phyloP scores from a whole-genome alignment of 2,888 invertebrate species.

The Dexiosoma caninum region DNA sequence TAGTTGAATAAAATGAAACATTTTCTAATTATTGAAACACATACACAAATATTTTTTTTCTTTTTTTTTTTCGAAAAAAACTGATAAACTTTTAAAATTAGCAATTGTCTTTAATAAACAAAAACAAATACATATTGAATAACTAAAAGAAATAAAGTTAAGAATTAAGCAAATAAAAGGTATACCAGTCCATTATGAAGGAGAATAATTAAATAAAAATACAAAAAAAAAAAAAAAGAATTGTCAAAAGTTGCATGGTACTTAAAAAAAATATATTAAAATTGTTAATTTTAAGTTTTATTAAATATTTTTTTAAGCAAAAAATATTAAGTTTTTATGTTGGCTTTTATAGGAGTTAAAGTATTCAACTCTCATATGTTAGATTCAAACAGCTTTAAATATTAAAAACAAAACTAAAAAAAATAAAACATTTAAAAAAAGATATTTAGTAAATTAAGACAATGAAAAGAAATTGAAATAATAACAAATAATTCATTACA shows the following conservation, averaged over 20 bases:
- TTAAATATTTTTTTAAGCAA: constrained; percentile 45
- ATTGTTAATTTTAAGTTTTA: constrained; percentile 57
- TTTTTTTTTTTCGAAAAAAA: constrained; percentile 41
- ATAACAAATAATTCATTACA: constrained; percentile 40
- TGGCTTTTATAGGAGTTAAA: constrained; percentile 54
- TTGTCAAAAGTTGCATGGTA: constrained; percentile 49
- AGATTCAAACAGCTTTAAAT: constrained; percentile 61
- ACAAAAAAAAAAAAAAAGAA: not conserved
- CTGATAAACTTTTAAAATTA: constrained; percentile 36
- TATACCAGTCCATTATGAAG: constrained; percentile 46
- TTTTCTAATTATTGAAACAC: constrained; percentile 48
- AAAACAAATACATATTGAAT: constrained; percentile 22
- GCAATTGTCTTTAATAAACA: constrained; percentile 45
- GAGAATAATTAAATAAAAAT: constrained; percentile 8
- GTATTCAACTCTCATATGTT: constrained; percentile 50
- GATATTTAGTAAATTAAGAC: constrained; percentile 39
- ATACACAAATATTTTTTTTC: constrained; percentile 42
- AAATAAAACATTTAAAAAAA: constrained; percentile 22
- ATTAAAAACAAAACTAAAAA: constrained; percentile 7
- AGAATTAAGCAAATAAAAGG: constrained; percentile 24
- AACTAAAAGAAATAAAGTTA: constrained; percentile 14
- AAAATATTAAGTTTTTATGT: constrained; percentile 57
- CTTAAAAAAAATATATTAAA: constrained; percentile 22
- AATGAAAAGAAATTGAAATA: constrained; percentile 30
- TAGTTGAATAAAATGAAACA: constrained; percentile 68